Percentiles rank a stretch among this genome's conserved stretches.
phyloP scores from a whole-genome alignment of 2,888 invertebrate genomes.

The Frankliniella intonsa region DNA sequence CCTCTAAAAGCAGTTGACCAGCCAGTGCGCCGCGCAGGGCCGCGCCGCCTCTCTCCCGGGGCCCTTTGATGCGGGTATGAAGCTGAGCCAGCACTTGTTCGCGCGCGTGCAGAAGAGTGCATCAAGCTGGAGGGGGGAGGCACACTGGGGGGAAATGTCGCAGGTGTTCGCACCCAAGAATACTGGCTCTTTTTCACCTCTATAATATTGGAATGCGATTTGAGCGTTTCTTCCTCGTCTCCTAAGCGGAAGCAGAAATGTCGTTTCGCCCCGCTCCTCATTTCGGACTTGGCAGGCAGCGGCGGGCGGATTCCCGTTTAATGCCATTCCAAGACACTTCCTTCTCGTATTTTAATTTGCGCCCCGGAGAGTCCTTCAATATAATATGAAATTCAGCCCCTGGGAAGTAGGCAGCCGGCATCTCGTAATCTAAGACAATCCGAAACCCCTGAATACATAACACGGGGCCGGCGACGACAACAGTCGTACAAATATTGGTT shows the following conservation, averaged over 20 bases:
- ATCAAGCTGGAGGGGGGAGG: too few relatives aligned
- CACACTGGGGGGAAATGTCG: not conserved
- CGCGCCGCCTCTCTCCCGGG: too few relatives aligned
- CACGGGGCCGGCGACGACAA: not conserved
- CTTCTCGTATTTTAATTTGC: constrained; percentile 17
- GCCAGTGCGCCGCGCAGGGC: too few relatives aligned
- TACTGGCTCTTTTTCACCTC: too few relatives aligned
- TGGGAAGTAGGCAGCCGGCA: constrained; percentile 11
- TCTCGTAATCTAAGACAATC: constrained; percentile 23
- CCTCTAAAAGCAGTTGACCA: too few relatives aligned
- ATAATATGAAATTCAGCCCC: constrained; percentile 26
- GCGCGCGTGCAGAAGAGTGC: too few relatives aligned
- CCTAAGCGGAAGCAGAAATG: not conserved
- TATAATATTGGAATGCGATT: too few relatives aligned
- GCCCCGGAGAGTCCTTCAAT: not conserved
- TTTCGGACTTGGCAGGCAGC: not conserved
- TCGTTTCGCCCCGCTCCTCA: not conserved
- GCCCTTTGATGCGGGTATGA: too few relatives aligned
- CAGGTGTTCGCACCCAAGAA: too few relatives aligned
- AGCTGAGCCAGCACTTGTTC: too few relatives aligned
- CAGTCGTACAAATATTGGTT: constrained; percentile 25
- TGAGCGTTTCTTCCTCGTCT: not conserved
- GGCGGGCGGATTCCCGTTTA: not conserved
- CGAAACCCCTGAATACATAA: constrained; percentile 20
- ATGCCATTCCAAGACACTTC: not conserved